Percentiles rank a stretch among this genome's conserved stretches.
Conservation (phyloP, 2,113 vertebrate genomes). For the Perccottus glenii region DNA sequence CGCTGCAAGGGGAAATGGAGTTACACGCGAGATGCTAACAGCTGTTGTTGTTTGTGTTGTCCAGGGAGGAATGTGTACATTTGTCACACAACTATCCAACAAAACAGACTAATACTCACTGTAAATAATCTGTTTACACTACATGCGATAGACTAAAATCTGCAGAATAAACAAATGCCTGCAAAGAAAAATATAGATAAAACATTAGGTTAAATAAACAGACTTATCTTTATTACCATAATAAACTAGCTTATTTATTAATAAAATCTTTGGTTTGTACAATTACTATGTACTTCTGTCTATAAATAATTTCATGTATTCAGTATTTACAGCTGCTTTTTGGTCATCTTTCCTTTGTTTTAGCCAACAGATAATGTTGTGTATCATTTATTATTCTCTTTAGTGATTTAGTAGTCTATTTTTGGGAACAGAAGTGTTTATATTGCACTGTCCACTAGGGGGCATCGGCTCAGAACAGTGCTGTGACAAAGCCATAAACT, state of each 20-base stretch:
- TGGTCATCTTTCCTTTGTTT: too few relatives aligned
- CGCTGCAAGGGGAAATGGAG: slow-evolving; percentile 51
- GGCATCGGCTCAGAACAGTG: slow-evolving; percentile 35
- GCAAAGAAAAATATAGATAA: neutral
- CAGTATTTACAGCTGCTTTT: too few relatives aligned
- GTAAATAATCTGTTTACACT: neutral
- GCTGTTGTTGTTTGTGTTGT: slow-evolving; percentile 57
- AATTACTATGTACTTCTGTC: too few relatives aligned
- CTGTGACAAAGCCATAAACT: neutral
- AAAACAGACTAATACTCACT: neutral
- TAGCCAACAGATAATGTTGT: too few relatives aligned
- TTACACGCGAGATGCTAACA: slow-evolving; percentile 71
- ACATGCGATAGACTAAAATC: neutral
- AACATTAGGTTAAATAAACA: neutral
- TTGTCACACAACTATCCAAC: neutral
- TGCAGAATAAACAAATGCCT: neutral
- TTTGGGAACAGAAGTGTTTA: too few relatives aligned
- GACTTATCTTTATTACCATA: too few relatives aligned
- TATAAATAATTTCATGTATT: too few relatives aligned
- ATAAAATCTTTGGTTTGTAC: too few relatives aligned
- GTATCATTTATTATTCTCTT: too few relatives aligned
- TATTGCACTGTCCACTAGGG: slow-evolving; percentile 47
- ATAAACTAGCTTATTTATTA: too few relatives aligned
- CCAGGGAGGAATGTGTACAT: neutral
- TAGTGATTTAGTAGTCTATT: neutral